Conservation (phyloP, 2,888 invertebrate species). For the Athripsodes cinereus region DNA sequence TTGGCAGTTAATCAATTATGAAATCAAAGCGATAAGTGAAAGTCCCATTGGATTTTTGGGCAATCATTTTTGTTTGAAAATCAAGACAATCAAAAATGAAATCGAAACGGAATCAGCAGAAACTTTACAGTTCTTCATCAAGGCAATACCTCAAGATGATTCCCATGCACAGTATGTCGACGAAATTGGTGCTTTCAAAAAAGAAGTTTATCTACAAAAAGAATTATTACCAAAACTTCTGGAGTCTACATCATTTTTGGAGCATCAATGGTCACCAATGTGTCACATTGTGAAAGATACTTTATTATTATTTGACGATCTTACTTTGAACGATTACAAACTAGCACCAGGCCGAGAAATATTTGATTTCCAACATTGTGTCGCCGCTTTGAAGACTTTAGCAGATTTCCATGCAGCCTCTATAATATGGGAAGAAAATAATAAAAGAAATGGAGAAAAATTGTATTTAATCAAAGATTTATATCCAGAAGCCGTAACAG, state of each 20-base stretch:
- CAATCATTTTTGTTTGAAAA: slow-evolving; percentile 29
- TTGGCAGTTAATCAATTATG: slow-evolving; percentile 7
- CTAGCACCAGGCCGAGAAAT: slow-evolving; percentile 21
- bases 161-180: slow-evolving; percentile 25
- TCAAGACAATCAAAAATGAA: slow-evolving; percentile 20
- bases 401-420: slow-evolving; percentile 49
- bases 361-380: slow-evolving; percentile 45
- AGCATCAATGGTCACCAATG: slow-evolving; percentile 29
- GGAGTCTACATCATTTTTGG: slow-evolving; percentile 22
- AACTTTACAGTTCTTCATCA: slow-evolving; percentile 29
- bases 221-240: slow-evolving; percentile 31
- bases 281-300: slow-evolving; percentile 33
- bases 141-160: slow-evolving; percentile 28
- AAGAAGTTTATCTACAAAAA: slow-evolving; percentile 32
- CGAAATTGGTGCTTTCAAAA: slow-evolving; percentile 29
- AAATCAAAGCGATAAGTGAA: slow-evolving; percentile 20
- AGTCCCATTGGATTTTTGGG: slow-evolving; percentile 30
- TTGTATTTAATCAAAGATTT: slow-evolving; percentile 30
- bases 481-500: slow-evolving; percentile 30
- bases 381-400: slow-evolving; percentile 42
- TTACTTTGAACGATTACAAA: slow-evolving; percentile 27
- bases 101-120: slow-evolving; percentile 14
- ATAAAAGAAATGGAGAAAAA: slow-evolving; percentile 18
- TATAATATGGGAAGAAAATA: slow-evolving; percentile 46
- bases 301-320: slow-evolving; percentile 43